A percentile compares a stretch with the other conserved stretches of the same genome.
Conservation (phyloP, 2,113 vertebrate genomes). For the Sylvietta virens region DNA sequence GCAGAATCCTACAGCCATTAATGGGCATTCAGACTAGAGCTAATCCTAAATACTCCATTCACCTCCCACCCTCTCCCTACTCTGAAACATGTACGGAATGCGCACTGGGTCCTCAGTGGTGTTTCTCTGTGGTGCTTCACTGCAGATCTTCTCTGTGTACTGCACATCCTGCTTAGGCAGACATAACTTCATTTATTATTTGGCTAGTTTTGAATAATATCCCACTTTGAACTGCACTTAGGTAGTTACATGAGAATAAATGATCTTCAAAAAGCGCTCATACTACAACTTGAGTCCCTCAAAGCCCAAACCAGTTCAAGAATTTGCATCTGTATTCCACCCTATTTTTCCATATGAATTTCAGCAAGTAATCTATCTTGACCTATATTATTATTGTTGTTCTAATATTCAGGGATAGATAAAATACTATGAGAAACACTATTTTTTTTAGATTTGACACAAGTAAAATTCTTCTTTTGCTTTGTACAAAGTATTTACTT, state of each 20-base stretch:
- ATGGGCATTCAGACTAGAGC: not conserved
- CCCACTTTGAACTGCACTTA: constrained; percentile 49
- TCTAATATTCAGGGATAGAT: not conserved
- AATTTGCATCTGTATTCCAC: not conserved
- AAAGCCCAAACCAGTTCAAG: not conserved
- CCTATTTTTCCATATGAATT: not conserved
- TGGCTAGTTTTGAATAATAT: constrained; percentile 56
- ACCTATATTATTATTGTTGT: not conserved
- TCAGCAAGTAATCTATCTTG: not conserved
- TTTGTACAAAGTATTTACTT: not conserved
- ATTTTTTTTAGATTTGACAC: not conserved
- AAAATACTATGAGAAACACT: not conserved
- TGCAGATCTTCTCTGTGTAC: not conserved
- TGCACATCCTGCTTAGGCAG: not conserved
- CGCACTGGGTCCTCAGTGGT: not conserved
- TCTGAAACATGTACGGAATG: not conserved
- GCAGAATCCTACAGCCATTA: not conserved
- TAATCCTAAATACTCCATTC: not conserved
- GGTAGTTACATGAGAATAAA: constrained; percentile 23
- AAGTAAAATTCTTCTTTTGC: not conserved
- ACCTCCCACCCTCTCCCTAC: accelerated
- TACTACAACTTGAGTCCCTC: not conserved
- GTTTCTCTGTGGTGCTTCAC: not conserved
- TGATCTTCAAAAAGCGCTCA: not conserved
- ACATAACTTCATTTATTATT: not conserved